These are phyloP conservation scores for Gambusia yucatana DNA, from an alignment of 2,797 vertebrate species.

Conservation along the genomic window DNA sequence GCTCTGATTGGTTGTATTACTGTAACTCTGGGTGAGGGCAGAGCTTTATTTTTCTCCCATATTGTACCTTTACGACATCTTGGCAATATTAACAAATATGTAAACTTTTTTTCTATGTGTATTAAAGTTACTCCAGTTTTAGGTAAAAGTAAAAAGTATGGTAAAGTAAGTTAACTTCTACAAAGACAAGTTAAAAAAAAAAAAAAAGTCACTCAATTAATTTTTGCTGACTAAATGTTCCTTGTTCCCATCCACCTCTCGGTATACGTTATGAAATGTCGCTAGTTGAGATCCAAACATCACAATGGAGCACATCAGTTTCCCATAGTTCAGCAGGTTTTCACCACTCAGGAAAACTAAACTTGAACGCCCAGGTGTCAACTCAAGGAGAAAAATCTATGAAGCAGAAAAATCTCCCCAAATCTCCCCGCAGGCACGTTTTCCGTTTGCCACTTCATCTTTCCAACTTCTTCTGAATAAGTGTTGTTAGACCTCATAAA, in stretches of 20 bases:
- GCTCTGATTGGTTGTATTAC: too few relatives aligned
- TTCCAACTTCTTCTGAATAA: background rate
- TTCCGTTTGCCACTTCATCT: conserved; percentile 4
- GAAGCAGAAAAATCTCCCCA: conserved; percentile 9
- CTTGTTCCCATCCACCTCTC: background rate
- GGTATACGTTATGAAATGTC: background rate
- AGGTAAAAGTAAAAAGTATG: background rate
- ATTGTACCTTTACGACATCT: too few relatives aligned
- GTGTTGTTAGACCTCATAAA: conserved; percentile 33
- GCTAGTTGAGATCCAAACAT: background rate
- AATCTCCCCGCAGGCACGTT: conserved; percentile 14
- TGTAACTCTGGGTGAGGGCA: too few relatives aligned
- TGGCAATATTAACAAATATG: too few relatives aligned
- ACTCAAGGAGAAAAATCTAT: conserved; percentile 7
- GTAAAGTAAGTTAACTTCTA: background rate
- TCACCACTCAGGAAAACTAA: background rate
- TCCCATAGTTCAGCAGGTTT: background rate
- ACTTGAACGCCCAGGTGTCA: background rate
- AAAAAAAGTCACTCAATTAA: background rate
- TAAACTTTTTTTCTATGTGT: too few relatives aligned
- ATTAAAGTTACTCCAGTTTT: background rate
- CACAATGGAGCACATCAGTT: background rate
- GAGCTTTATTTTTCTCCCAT: too few relatives aligned
- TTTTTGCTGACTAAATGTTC: background rate
- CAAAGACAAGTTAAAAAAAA: background rate